Conservation (phyloP, 2,888 invertebrate genomes). For the Ganaspis brasiliensis region DNA sequence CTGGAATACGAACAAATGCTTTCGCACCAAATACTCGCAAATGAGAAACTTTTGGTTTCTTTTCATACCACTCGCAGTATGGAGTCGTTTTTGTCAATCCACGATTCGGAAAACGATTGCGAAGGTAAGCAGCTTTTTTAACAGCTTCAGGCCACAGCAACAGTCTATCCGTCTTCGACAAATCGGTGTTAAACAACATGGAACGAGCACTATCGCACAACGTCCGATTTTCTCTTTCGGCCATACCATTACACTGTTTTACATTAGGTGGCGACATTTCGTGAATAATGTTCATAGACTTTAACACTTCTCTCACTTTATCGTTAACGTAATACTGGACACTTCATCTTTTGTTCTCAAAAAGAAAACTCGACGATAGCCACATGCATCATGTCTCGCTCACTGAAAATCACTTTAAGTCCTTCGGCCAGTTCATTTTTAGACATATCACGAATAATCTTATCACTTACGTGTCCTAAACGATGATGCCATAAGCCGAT, state of each 20-base stretch:
- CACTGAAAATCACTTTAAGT: constrained; percentile 42
- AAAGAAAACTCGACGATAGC: constrained; percentile 67
- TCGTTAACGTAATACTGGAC: constrained; percentile 53
- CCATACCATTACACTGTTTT: constrained; percentile 73
- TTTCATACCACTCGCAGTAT: constrained; percentile 71
- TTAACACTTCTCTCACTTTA: constrained; percentile 58
- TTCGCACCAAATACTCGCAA: constrained; percentile 73
- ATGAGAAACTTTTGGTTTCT: constrained; percentile 67
- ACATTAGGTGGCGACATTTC: constrained; percentile 69
- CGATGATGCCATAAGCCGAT: constrained; percentile 48
- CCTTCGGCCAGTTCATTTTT: constrained; percentile 38
- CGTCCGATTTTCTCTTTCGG: constrained; percentile 67
- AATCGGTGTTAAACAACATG: constrained; percentile 63
- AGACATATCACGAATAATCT: constrained; percentile 42
- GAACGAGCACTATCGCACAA: constrained; percentile 65
- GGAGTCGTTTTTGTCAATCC: constrained; percentile 64
- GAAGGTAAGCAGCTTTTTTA: constrained; percentile 28
- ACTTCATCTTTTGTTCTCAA: constrained; percentile 72
- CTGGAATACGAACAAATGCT: constrained; percentile 70
- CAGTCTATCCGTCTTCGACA: constrained; percentile 55
- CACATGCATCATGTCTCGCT: constrained; percentile 48
- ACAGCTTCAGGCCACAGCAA: constrained; percentile 49
- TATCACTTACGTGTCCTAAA: constrained; percentile 43
- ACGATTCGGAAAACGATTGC: constrained; percentile 50
- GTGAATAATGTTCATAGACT: constrained; percentile 67